These are phyloP conservation scores for Punctoribates punctum DNA, from an alignment of 2,888 invertebrate genomes.

Conservation along the genomic window DNA sequence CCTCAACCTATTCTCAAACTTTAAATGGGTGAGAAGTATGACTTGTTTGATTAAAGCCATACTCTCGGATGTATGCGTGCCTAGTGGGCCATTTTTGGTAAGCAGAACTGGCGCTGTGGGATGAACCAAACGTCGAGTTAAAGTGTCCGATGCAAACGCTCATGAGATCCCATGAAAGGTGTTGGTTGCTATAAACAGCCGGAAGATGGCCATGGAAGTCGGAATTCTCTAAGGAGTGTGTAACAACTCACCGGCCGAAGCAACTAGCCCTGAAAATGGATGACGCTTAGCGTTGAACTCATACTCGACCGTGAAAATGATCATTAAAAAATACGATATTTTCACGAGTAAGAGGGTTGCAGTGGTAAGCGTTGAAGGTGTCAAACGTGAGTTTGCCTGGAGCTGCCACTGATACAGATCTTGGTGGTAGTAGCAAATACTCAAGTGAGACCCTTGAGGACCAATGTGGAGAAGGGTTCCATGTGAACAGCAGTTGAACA, in stretches of 20 bases:
- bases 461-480: conserved; percentile 60
- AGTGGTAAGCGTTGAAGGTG: conserved; percentile 61
- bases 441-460: conserved; percentile 61
- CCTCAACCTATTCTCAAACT: conserved; percentile 73
- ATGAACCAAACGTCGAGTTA: conserved; percentile 1
- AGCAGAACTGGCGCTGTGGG: conserved; percentile 72
- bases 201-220: conserved; percentile 73
- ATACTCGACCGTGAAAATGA: conserved; percentile 55
- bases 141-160: conserved; percentile 57
- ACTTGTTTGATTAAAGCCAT: conserved; percentile 61
- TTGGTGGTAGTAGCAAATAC: conserved; percentile 71
- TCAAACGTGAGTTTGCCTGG: conserved; percentile 59
- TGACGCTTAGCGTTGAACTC: conserved; percentile 62
- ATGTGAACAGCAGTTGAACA: conserved; percentile 60
- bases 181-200: conserved; percentile 66
- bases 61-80: conserved; percentile 59
- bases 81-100: conserved; percentile 71
- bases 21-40: conserved; percentile 68
- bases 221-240: conserved; percentile 65
- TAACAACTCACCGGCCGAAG: conserved; percentile 65
- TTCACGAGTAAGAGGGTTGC: conserved; percentile 62
- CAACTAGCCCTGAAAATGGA: conserved; percentile 66
- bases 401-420: conserved; percentile 59
- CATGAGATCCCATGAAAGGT: conserved; percentile 62
- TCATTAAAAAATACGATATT: conserved; percentile 54